Evolutionary conservation across 2,113 vertebrate species (phyloP).

Genomic region (Grammomys surdaster): DNA sequence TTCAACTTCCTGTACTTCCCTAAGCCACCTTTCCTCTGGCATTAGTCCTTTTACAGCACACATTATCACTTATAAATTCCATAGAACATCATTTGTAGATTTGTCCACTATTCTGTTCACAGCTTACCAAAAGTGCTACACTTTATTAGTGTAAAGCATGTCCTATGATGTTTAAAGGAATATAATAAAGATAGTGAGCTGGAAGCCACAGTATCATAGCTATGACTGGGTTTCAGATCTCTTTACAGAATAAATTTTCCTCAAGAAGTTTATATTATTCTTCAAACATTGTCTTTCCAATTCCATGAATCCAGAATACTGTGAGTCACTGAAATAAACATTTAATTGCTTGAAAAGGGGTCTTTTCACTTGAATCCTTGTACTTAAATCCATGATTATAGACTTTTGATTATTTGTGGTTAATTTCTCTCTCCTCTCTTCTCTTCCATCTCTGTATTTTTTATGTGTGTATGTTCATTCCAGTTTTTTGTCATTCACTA

Average conservation of each 20-base stretch:
- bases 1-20: background rate
- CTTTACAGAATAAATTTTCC: background rate
- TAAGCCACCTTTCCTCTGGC: fast-evolving
- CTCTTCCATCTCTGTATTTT: background rate
- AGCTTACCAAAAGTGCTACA: background rate
- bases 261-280: background rate
- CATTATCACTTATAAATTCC: background rate
- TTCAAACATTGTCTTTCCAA: background rate
- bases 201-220: background rate
- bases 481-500: background rate
- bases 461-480: fast-evolving
- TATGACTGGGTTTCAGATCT: background rate
- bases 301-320: background rate
- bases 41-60: background rate
- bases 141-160: background rate
- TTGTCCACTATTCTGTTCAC: background rate
- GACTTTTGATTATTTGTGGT: background rate
- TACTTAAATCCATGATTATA: background rate
- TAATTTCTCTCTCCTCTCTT: background rate
- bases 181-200: background rate
- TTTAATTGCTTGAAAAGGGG: background rate
- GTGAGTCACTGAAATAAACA: background rate
- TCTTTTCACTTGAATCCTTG: background rate
- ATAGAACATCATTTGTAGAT: background rate
- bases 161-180: background rate